Conservation (phyloP, 2,888 invertebrate genomes). For the Therioaphis trifolii region DNA sequence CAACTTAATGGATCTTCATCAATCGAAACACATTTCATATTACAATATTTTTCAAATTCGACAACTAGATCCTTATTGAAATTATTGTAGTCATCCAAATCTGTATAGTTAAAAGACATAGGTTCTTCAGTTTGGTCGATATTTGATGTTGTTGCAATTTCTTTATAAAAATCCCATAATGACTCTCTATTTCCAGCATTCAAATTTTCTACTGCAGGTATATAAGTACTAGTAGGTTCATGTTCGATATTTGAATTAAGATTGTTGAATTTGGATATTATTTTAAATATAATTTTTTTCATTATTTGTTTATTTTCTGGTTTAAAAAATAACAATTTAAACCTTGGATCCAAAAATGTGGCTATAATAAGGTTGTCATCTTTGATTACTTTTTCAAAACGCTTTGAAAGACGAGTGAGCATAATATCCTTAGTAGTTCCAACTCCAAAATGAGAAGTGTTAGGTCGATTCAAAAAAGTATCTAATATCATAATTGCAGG, state of each 20-base stretch:
- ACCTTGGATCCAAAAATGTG: conserved; percentile 1
- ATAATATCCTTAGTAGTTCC: conserved; percentile 9
- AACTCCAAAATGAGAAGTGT: conserved; percentile 7
- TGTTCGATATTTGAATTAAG: too few relatives aligned
- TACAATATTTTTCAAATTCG: too few relatives aligned
- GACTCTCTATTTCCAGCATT: too few relatives aligned
- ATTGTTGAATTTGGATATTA: too few relatives aligned
- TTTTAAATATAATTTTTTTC: not conserved
- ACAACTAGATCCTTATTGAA: too few relatives aligned
- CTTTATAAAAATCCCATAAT: too few relatives aligned
- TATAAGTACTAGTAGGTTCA: too few relatives aligned
- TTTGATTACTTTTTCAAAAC: conserved; percentile 60
- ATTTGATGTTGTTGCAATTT: too few relatives aligned
- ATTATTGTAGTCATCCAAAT: too few relatives aligned
- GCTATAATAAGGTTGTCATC: conserved; percentile 62
- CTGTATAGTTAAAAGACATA: too few relatives aligned
- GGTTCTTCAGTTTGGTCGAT: too few relatives aligned
- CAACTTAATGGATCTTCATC: conserved; percentile 10
- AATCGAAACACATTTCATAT: not conserved
- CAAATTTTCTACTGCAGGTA: too few relatives aligned
- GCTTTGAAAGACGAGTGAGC: not conserved
- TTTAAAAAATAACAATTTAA: not conserved
- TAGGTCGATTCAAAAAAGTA: conserved; percentile 2
- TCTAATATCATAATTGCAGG: not conserved
- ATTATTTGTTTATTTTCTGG: not conserved